These are phyloP conservation scores for Xiphorhynchus erythropygius DNA, from an alignment of 2,797 vertebrate genomes.

Conservation along the genomic window DNA sequence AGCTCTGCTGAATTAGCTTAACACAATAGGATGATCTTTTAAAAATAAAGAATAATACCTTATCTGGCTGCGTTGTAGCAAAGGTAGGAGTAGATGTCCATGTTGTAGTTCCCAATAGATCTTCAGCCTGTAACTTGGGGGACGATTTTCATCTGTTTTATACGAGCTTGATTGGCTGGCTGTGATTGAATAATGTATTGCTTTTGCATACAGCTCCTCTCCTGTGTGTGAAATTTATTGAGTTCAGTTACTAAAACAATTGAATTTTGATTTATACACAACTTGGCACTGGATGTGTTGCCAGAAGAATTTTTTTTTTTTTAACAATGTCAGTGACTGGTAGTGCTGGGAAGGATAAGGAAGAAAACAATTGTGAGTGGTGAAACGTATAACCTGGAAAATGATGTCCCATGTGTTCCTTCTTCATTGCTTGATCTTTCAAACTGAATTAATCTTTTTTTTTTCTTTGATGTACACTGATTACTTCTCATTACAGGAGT, in stretches of 20 bases:
- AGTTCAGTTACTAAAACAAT: conserved; percentile 17
- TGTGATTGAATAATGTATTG: conserved; percentile 1
- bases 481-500: not conserved
- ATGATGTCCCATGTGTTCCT: not conserved
- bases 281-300: not conserved
- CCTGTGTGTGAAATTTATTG: not conserved
- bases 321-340: not conserved
- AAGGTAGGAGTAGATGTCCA: conserved; percentile 10
- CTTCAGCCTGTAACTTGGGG: conserved; percentile 5
- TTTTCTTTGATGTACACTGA: not conserved
- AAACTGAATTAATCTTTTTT: not conserved
- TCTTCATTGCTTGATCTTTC: not conserved
- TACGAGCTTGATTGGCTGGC: not conserved
- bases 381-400: not conserved
- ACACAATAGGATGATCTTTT: not conserved
- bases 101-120: conserved; percentile 4
- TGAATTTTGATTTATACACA: conserved; percentile 15
- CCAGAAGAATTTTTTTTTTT: not conserved
- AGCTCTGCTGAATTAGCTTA: conserved; percentile 15
- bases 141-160: conserved; percentile 35
- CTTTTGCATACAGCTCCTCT: conserved; percentile 22
- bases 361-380: not conserved
- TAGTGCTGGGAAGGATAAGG: not conserved
- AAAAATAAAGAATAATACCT: conserved; percentile 30
- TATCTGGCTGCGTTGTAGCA: not conserved